Evolutionary conservation across 2,113 vertebrate genomes (phyloP), one percentile per base, ranked within the genome.

Genomic region (Lagopus muta): DNA sequence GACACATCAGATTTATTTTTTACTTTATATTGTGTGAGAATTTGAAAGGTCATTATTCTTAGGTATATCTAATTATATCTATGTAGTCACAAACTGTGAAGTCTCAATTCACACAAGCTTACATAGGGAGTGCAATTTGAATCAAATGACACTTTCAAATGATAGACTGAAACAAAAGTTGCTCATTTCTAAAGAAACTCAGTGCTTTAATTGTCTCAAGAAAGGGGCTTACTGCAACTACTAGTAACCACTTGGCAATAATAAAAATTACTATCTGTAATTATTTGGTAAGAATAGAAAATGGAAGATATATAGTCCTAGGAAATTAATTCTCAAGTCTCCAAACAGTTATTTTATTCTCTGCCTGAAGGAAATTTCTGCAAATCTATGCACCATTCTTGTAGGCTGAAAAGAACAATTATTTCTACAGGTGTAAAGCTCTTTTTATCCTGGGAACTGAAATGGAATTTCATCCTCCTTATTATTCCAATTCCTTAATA

Each of bases 401-500:
- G 36, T 50, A 90, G 38, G 11, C n/a, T 91, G 36, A 36, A 92
- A 28, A 91, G 19, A 89, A 82, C 4, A 74, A 64, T 76, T 79
- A 22, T 48, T 88, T 76, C 4, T 17, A 0, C 9, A 80, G 74
- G 27, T 28, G 42, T 58, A 66, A 95, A 80, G 4, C 2, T 9
- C 10, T 54, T 79, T 25, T 67, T 71, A 88, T 69, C 52, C 40
- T 70, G 60, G 60, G 66, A 88, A 76, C 6, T 20, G 24, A 87
- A 90, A 64, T 43, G 28, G 62, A 89, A 84, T 82, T 84, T 92
- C 34, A 45, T 36, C 32, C 67, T 77, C 34, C 18, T 88, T 88
- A 65, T 61, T 89, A 73, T 88, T 92, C 84, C 78, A 61, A 11
- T 48, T 78, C 36, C 54, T 95, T 81, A 87, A 66, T 38, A 82